Conservation (phyloP, 2,888 invertebrate species). For the Rhorus exstirpatorius region DNA sequence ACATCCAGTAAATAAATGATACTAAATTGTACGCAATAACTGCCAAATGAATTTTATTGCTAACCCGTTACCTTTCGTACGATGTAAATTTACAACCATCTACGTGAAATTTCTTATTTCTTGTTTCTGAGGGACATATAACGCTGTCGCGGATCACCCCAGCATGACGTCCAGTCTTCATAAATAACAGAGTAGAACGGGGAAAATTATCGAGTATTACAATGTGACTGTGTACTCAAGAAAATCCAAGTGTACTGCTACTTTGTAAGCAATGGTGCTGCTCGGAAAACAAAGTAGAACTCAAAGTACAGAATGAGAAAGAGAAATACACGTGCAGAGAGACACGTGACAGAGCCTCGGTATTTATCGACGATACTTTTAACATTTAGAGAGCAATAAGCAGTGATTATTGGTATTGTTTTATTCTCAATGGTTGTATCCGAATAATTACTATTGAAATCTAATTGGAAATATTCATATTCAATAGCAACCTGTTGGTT, state of each 20-base stretch:
- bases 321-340: neutral
- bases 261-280: neutral
- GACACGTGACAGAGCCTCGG: no score
- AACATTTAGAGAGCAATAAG: no score
- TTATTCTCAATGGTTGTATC: no score
- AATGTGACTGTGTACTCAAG: neutral
- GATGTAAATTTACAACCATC: neutral
- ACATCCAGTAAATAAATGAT: slow-evolving; percentile 40
- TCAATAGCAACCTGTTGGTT: no score
- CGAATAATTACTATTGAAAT: no score
- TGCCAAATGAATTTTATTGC: slow-evolving; percentile 45
- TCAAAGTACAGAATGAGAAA: neutral
- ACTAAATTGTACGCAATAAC: slow-evolving; percentile 27
- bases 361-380: no score
- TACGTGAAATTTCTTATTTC: neutral
- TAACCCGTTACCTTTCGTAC: slow-evolving; percentile 7
- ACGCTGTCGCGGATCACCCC: neutral
- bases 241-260: neutral
- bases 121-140: neutral
- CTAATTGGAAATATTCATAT: no score
- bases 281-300: neutral
- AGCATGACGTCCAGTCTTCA: slow-evolving; percentile 6
- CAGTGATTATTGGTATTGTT: no score
- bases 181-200: slow-evolving; percentile 18
- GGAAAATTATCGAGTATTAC: slow-evolving; percentile 13